Evolutionary conservation across 2,113 vertebrate species (phyloP).

Genomic region (Conger conger): DNA sequence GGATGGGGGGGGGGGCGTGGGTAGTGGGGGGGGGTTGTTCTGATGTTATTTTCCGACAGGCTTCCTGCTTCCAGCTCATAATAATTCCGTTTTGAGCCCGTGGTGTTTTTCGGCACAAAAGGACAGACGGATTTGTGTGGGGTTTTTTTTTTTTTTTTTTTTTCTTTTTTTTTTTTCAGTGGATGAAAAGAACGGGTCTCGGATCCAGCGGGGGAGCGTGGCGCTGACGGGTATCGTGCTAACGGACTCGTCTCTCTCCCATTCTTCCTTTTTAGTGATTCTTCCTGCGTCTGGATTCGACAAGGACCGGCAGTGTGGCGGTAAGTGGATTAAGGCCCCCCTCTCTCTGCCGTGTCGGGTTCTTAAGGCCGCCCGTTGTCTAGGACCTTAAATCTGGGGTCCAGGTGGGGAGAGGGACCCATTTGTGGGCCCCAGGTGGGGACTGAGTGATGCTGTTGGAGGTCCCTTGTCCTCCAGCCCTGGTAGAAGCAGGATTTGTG

Average conservation of each 20-base stretch:
- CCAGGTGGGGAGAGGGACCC: conserved; percentile 28
- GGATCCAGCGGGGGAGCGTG: not conserved
- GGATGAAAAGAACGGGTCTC: not conserved
- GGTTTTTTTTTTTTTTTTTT: too few species aligned
- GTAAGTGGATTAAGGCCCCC: conserved; percentile 69
- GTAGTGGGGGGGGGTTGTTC: not conserved
- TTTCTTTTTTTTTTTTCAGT: too few species aligned
- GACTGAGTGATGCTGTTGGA: not conserved
- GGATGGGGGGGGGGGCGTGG: not conserved
- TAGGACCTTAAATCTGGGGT: not conserved
- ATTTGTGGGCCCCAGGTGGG: too few species aligned
- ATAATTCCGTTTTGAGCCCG: not conserved
- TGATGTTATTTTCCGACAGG: not conserved
- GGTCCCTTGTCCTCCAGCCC: not conserved
- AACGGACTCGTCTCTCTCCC: conserved; percentile 49
- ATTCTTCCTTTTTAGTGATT: conserved; percentile 80
- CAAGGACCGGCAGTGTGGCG: conserved; percentile 84
- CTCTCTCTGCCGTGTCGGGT: conserved; percentile 18
- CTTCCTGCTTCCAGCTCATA: not conserved
- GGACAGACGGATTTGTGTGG: conserved; percentile 11
- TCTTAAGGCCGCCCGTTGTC: conserved; percentile 7
- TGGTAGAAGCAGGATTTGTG: not conserved
- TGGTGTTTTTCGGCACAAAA: not conserved
- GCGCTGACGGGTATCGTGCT: not conserved
- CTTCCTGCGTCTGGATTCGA: conserved; percentile 93